Conservation (phyloP, 1,140 invertebrate genomes). For the Metaphire vulgaris region DNA sequence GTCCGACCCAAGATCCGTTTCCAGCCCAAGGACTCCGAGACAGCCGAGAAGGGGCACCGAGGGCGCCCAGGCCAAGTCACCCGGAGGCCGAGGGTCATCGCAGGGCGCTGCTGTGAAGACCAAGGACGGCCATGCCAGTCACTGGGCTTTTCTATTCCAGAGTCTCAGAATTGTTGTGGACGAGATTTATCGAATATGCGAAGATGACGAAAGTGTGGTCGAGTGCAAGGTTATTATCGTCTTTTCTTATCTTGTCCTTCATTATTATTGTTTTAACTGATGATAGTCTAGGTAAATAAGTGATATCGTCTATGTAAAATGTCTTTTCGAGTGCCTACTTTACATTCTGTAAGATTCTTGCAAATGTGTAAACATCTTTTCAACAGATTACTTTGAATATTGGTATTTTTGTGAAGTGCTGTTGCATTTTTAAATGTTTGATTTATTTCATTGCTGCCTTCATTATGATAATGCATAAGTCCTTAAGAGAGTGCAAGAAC, state of each 20-base stretch:
- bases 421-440: too few species aligned
- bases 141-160: slow-evolving; percentile 91
- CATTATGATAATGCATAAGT: too few species aligned
- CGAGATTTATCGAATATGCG: slow-evolving; percentile 62
- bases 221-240: slow-evolving; percentile 58
- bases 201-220: slow-evolving; percentile 60
- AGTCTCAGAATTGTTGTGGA: slow-evolving; percentile 83
- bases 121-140: slow-evolving; percentile 72
- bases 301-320: too few species aligned
- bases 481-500: too few species aligned
- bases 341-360: too few species aligned
- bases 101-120: slow-evolving; percentile 32
- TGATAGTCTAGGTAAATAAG: too few species aligned
- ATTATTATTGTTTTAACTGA: not conserved
- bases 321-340: too few species aligned
- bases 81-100: not conserved
- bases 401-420: too few species aligned
- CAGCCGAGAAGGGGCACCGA: not conserved
- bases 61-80: not conserved
- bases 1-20: not conserved
- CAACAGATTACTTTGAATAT: too few species aligned
- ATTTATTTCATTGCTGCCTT: too few species aligned
- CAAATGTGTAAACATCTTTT: too few species aligned
- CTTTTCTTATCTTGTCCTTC: too few species aligned
- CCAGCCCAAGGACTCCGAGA: not conserved